Base-by-base conservation (phyloP, 2,113 vertebrate species). In the Pundamilia nyererei region DNA sequence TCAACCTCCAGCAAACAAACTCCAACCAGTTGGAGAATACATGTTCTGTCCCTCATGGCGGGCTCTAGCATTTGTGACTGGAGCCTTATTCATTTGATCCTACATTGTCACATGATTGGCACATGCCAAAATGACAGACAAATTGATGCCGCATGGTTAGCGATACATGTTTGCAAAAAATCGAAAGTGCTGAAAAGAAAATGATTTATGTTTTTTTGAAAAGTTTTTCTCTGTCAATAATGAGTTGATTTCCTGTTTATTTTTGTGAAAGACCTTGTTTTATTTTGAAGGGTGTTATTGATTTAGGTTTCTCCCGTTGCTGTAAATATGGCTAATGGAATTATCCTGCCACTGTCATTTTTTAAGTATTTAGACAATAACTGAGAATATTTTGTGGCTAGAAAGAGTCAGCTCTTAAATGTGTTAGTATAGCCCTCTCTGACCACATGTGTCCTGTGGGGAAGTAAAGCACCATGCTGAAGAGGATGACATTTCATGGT, bases 401-500 rank as follows among this genome's bases (percentile, higher is more conserved):
- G 84, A 38, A 80, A 68, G 51, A 90, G 79, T 13, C 80, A 80
- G 82, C 33, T 72, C 65, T 54, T 55, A 82, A 90, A 90, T 86
- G 86, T 89, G 47, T 21, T 89, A 72, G 42, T 45, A 87, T 53
- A 33, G 56, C 29, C 62, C 40, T 82, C 87, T 79, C 45, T 35
- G 60, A 58, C 42, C 68, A 68, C 68, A 68, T 85, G 47, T 83
- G 62, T 24, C 54, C 84, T 45, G n/a, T 29, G 68, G 84, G 91
- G 81, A 75, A 49, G 58, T 9, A 82, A 85, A 80, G 75, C 83
- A 88, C 17, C 55, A 33, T 60, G 60, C 77, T 68, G 79, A 42
- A 81, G 80, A 81, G 62, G 72, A 86, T 92, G 89, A 92, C 84
- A 92, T 94, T 95, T 91, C 84, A 89, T 72, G 89, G 81, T 93